A percentile compares a stretch with the other conserved stretches of the same genome.
Evolutionary conservation across 2,113 vertebrate species (phyloP).

Genomic region (Herpetotheres cachinnans): DNA sequence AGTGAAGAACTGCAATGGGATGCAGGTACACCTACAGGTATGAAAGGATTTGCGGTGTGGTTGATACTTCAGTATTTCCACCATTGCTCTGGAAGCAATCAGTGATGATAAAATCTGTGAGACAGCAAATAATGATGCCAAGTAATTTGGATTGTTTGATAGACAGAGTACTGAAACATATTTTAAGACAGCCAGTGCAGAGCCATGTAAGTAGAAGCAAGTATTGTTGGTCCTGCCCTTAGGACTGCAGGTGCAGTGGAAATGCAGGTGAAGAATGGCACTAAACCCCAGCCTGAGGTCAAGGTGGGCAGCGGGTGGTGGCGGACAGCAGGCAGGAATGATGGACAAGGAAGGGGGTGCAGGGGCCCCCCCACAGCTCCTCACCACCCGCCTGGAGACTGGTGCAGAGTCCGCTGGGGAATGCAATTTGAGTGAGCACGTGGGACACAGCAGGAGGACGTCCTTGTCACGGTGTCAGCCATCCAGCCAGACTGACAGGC

Average conservation of each 20-base stretch:
- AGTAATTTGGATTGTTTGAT: neutral
- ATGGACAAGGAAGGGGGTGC: neutral
- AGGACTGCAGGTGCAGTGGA: neutral
- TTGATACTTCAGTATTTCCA: neutral
- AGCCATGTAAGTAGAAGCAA: neutral
- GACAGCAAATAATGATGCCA: neutral
- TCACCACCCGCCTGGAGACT: neutral
- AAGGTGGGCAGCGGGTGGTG: rapidly evolving
- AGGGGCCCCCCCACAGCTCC: neutral
- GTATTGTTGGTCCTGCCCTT: neutral
- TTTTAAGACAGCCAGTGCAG: neutral
- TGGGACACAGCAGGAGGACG: rapidly evolving
- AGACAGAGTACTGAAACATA: neutral
- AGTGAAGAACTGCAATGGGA: neutral
- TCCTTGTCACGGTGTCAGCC: neutral
- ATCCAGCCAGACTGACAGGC: neutral
- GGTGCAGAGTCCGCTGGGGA: neutral
- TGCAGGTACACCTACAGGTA: neutral
- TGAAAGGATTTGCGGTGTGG: neutral
- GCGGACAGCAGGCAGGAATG: rapidly evolving
- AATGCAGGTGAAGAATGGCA: neutral
- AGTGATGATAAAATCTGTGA: neutral
- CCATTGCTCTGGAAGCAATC: neutral
- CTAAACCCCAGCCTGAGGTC: neutral
- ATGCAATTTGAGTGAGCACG: neutral